Evolutionary conservation across 2,888 invertebrate species (phyloP), one percentile per base, ranked within the genome.

Genomic region (Nasonovia ribisnigri): DNA sequence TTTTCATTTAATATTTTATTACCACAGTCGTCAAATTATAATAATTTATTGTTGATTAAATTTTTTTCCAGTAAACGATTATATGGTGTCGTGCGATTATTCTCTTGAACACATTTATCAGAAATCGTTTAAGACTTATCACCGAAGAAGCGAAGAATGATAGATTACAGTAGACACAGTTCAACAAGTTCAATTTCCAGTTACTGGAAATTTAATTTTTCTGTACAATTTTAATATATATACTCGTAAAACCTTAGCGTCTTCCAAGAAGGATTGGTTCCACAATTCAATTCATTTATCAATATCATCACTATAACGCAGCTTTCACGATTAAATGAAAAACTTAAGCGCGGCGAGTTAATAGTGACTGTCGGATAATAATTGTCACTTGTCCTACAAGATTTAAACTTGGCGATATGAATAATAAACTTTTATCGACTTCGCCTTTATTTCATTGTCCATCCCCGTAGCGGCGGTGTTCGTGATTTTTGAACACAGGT

Each of bases 391-490:
- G 36, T 77, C 20, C 36, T 36, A 36, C 6, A 36, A 36, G 36
- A 77, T 36, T n/a, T 77, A 36, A 77, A 77, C 20, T 42, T 36
- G 67, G 36, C n/a, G 67, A 11, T 86, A 87, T 87, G 42, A 88
- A 88, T 88, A 43, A 57, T 57, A 57, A 42, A 88, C 43, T 88
- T 88, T 88, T 88, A 88, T 57, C 29, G 57, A 57, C 42, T 88
- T 42, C 42, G 42, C 6, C 1, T 88, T 57, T 57, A 88, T 88
- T 88, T 16, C 42, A 88, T 57, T 88, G 57, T 88, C 88, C 57
- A 26, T 42, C 29, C 29, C 1, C 13, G 5, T 26, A 46, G 16
- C n/a, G 29, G 16, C n/a, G 29, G 88, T 88, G 24, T 42, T 88
- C 26, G 57, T 43, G n/a, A 86, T 86, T 86, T 43, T 46, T 43